phyloP scores from a whole-genome alignment of 2,888 invertebrate genomes.

The Cheilosia vulpina region DNA sequence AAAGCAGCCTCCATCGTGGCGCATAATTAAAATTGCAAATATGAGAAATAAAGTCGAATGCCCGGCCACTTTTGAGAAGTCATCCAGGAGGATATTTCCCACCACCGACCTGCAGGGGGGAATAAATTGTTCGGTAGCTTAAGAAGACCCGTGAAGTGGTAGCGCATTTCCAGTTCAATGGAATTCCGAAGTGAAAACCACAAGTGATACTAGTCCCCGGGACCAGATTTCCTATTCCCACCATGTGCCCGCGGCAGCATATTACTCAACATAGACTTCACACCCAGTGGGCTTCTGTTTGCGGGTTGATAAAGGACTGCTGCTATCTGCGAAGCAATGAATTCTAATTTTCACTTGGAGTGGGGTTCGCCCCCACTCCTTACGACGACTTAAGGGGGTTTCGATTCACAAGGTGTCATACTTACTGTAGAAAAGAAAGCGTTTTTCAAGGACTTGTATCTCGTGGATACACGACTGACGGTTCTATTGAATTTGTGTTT shows the following conservation, averaged over 20 bases:
- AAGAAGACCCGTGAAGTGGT: neutral
- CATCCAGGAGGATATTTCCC: neutral
- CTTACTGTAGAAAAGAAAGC: neutral
- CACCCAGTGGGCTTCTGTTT: neutral
- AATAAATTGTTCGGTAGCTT: constrained; percentile 42
- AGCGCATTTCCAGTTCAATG: constrained; percentile 36
- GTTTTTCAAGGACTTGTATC: constrained; percentile 3
- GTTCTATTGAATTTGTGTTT: constrained; percentile 14
- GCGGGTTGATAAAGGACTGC: constrained; percentile 48
- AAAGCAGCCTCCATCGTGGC: constrained; percentile 8
- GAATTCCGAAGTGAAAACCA: constrained; percentile 25
- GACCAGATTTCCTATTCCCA: constrained; percentile 30
- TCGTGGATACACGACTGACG: neutral
- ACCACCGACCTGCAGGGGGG: neutral
- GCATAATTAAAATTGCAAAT: constrained; percentile 57
- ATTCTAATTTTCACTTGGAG: constrained; percentile 51
- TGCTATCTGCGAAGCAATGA: constrained; percentile 38
- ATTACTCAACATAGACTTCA: neutral
- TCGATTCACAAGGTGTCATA: neutral
- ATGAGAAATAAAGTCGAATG: neutral
- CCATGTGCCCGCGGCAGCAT: constrained; percentile 9
- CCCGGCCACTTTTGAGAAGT: neutral
- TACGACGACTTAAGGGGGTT: neutral
- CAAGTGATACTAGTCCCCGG: constrained; percentile 20
- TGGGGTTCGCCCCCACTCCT: neutral